Conservation (phyloP, 2,113 vertebrate species). For the Crypturellus undulatus region DNA sequence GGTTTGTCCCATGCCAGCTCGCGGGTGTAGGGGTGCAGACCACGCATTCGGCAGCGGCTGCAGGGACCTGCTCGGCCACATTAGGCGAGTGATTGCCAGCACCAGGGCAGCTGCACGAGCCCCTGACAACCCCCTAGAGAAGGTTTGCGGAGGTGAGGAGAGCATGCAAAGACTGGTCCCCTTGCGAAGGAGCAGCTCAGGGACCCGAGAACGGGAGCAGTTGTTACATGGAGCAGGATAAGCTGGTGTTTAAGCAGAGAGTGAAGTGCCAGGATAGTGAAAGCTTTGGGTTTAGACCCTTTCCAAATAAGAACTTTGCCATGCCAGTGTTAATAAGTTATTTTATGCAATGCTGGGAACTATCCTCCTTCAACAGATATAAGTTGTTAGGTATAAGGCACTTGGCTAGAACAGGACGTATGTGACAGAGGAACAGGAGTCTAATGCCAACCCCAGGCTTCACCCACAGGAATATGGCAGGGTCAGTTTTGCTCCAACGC, state of each 20-base stretch:
- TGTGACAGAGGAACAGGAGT: background rate
- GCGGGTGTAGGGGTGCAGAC: background rate
- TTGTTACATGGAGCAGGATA: background rate
- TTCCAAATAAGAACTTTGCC: background rate
- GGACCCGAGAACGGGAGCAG: background rate
- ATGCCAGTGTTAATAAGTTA: background rate
- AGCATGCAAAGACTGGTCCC: conserved; percentile 26
- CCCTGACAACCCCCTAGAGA: conserved; percentile 30
- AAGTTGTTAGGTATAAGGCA: conserved; percentile 33
- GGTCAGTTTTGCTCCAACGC: background rate
- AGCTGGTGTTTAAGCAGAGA: background rate
- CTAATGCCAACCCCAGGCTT: background rate
- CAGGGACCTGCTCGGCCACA: background rate
- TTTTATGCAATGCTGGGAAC: conserved; percentile 6
- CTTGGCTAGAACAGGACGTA: conserved; percentile 46
- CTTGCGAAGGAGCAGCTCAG: background rate
- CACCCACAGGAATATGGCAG: background rate
- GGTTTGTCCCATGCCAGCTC: background rate
- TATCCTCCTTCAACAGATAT: conserved; percentile 12
- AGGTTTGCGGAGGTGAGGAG: conserved; percentile 21
- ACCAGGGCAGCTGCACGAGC: background rate
- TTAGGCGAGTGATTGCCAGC: background rate
- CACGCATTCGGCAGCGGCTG: background rate
- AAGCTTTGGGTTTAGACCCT: background rate
- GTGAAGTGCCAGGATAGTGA: background rate